Evolutionary conservation across 2,797 vertebrate species (phyloP), one percentile per base, ranked within the genome.

Genomic region (Hydrophis major): DNA sequence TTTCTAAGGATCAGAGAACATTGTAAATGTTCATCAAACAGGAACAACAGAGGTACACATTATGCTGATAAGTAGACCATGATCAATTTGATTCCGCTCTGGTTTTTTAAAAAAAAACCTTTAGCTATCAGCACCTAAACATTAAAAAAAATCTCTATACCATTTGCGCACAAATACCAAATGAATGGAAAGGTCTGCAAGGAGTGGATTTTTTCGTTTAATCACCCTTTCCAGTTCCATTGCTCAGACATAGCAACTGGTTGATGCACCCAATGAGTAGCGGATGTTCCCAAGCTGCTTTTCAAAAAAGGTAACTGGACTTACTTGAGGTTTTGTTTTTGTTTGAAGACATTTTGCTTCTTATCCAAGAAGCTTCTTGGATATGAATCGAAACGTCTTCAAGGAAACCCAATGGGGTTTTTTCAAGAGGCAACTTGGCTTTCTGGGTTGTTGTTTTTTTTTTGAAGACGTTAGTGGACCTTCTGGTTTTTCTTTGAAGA

Each of bases 251-350:
- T 18, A 87, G 86, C 22, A 69, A 92, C 55, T 66, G 60, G 42
- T 66, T 92, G 87, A 14, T 59, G 66, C 66, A 78, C 66, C 53
- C 87, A 92, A 89, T 89, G 47, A 92, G 59, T 69, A 53, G 66
- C 55, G 78, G 18, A 27, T 11, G 61, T 12, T 7, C 27, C 27
- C 10, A 28, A 63, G 61, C 27, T 63, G 27, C 3, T 63, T 28
- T 63, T 63, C 61, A 28, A 63, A 28, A 28, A 63, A 28, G 14
- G 2, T 60, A 69, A 32, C 14, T 18, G n/a, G n/a, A 32, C 14
- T 69, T 32, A 32, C 66, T 69, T 16, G 63, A 13, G 2, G 13
- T n/a, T 10, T 28, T 1, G 1, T 2, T 18, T 28, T 16, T n/a
- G 61, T 66, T 66, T 32, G n/a, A 69, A 32, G 13, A 18, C 14